Evolutionary conservation across 2,888 invertebrate genomes (phyloP).

Genomic region (Eueremaeus valkanovi): DNA sequence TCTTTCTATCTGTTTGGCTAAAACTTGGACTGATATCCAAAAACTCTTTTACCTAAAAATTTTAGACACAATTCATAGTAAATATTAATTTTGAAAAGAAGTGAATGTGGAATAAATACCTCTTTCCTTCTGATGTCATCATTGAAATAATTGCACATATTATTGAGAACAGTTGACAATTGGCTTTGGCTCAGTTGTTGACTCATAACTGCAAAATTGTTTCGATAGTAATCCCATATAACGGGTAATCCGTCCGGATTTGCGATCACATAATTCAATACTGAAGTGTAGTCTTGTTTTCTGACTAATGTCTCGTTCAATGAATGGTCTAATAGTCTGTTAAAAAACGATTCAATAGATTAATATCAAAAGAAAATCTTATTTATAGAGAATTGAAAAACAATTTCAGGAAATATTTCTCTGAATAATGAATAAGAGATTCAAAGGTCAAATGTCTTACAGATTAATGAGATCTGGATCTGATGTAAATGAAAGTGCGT

Average conservation of each 20-base stretch:
- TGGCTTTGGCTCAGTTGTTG: conserved; percentile 11
- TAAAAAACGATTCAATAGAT: not conserved
- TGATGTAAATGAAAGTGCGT: conserved; percentile 37
- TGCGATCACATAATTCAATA: conserved; percentile 63
- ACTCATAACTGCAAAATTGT: conserved; percentile 57
- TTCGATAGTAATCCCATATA: conserved; percentile 77
- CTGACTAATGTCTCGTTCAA: conserved; percentile 71
- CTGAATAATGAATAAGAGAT: not conserved
- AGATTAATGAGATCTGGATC: conserved; percentile 22
- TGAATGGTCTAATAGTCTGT: conserved; percentile 67
- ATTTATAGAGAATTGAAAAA: too few relatives aligned
- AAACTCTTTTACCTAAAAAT: conserved; percentile 33
- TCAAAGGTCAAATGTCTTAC: conserved; percentile 11
- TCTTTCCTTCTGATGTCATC: conserved; percentile 12
- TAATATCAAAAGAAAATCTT: conserved; percentile 46
- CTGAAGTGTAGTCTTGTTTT: conserved; percentile 75
- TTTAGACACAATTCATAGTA: not conserved
- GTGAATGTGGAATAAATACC: not conserved
- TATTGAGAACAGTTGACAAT: conserved; percentile 33
- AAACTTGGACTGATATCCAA: conserved; percentile 22
- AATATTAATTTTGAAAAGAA: too few relatives aligned
- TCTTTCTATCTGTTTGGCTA: conserved; percentile 8
- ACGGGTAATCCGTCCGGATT: conserved; percentile 71
- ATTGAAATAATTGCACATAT: conserved; percentile 19
- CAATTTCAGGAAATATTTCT: too few relatives aligned